Base-by-base conservation (phyloP, 2,797 vertebrate species). In the Australoheros facetus region DNA sequence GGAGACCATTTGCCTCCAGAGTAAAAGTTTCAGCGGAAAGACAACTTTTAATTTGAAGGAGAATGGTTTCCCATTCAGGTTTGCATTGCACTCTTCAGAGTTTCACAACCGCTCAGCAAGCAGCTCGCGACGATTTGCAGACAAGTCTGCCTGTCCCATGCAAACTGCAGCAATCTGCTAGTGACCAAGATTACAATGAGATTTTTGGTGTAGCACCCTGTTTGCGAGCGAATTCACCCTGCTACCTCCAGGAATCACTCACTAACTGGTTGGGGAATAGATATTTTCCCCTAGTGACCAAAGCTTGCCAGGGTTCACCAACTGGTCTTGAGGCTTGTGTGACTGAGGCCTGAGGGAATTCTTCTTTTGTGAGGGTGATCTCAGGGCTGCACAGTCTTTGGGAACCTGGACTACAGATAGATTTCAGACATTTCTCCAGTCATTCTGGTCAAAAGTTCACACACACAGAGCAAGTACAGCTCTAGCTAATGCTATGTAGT, bases 401-500 rank as follows among this genome's bases (percentile, higher is more conserved):
- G 80, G 55, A 86, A 71, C 75, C 62, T 7, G 30, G 77, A 26
- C 55, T 73, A 81, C 73, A 76, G 28, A 89, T 79, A 77, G 17
- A 76, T 54, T 73, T 82, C 26, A 81, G 74, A 87, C 57, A 26
- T 28, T 26, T 79, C 51, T 73, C 34, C 87, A 81, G 39, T 85
- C 91, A 86, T 51, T 84, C 90, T 12, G 26, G 56, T 85, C n/a
- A 12, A 85, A 74, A 77, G 72, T 81, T 45, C 85, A 80, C 90
- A 89, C 74, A 90, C 87, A 75, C 88, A 83, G 83, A 91, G 88
- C 85, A 2, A 75, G 56, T 87, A 82, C 84, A 23, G 86, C 91
- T 92, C 90, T n/a, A 78, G 58, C 88, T 90, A 91, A 91, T 34
- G 87, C 90, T 92, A 91, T 89, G 91, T 89, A 87, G 83, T 89